Conservation (phyloP, 2,888 invertebrate species). For the Eulithis prunata region DNA sequence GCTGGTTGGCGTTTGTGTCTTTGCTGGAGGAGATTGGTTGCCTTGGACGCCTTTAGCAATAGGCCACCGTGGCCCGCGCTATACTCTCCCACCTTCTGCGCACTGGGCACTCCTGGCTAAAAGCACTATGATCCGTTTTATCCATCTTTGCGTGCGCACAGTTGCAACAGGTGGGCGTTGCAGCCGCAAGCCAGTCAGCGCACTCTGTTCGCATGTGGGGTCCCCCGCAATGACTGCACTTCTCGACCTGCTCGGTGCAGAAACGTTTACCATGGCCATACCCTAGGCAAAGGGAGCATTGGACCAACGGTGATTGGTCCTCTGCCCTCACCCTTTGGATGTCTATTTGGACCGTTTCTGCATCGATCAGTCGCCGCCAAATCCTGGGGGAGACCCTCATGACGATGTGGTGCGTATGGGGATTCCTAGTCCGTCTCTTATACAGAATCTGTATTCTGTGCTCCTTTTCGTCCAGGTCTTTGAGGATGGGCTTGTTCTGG, state of each 20-base stretch:
- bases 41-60: not conserved
- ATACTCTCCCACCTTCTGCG: not conserved
- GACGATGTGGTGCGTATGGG: not conserved
- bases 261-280: slow-evolving; percentile 33
- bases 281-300: slow-evolving; percentile 38
- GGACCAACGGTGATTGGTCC: slow-evolving; percentile 17
- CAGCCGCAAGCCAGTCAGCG: not conserved
- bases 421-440: not conserved
- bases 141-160: not conserved
- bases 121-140: not conserved
- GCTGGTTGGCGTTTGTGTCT: not conserved
- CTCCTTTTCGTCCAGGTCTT: not conserved
- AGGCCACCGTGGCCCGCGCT: not conserved
- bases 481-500: not conserved
- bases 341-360: not conserved
- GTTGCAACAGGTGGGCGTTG: not conserved
- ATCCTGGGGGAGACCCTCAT: not conserved
- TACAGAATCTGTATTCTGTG: not conserved
- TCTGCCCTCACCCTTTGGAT: not conserved
- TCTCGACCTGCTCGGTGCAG: slow-evolving; percentile 29
- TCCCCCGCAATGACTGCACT: slow-evolving; percentile 41
- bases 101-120: not conserved
- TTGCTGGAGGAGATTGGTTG: not conserved
- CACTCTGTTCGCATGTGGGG: slow-evolving; percentile 30
- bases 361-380: not conserved